These are phyloP conservation scores for Odocoileus virginianus DNA, from an alignment of 2,113 vertebrate species.

Conservation along the genomic window DNA sequence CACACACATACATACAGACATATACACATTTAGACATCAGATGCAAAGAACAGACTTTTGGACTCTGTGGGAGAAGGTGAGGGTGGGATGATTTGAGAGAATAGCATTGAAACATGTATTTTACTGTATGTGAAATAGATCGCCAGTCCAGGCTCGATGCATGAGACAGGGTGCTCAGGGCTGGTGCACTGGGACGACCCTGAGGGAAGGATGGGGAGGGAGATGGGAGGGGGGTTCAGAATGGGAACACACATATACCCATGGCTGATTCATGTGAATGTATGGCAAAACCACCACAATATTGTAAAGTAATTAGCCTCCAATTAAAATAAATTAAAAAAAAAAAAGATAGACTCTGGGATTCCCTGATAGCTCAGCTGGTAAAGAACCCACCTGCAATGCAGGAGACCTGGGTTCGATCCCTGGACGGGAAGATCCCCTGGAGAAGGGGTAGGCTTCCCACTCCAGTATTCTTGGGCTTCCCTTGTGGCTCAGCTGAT, in stretches of 20 bases:
- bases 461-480: neutral
- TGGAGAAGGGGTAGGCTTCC: neutral
- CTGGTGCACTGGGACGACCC: neutral
- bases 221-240: neutral
- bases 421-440: neutral
- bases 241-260: neutral
- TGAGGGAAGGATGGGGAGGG: neutral
- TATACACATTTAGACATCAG: neutral
- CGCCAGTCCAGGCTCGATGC: neutral
- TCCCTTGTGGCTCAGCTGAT: neutral
- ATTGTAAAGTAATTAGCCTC: neutral
- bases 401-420: neutral
- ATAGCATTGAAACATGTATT: neutral
- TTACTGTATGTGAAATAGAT: neutral
- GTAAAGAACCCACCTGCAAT: neutral
- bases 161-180: neutral
- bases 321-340: neutral
- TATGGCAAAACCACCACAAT: neutral
- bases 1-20: neutral
- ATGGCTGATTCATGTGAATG: neutral
- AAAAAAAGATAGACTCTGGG: neutral
- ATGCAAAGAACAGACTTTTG: neutral
- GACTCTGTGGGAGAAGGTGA: neutral
- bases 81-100: neutral
- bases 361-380: neutral